phyloP scores from a whole-genome alignment of 2,797 vertebrate genomes.

The Eutrigla gurnardus region DNA sequence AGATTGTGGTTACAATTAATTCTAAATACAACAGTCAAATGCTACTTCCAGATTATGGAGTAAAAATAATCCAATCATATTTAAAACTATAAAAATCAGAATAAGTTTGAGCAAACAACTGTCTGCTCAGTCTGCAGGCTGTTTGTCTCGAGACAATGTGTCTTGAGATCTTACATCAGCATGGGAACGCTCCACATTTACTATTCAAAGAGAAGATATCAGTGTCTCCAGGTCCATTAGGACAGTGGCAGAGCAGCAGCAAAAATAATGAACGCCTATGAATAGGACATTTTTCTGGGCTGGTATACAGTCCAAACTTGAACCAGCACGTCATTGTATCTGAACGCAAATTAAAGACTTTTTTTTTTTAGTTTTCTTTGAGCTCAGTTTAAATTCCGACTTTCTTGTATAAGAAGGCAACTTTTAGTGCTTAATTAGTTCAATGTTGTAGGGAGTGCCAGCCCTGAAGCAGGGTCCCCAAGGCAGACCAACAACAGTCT shows the following conservation, averaged over 20 bases:
- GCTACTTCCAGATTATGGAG: background rate
- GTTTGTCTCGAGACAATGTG: background rate
- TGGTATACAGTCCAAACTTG: slow-evolving; percentile 1
- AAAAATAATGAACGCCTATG: slow-evolving; percentile 49
- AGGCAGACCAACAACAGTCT: slow-evolving; percentile 73
- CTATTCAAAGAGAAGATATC: slow-evolving; percentile 48
- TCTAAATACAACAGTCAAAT: background rate
- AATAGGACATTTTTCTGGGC: slow-evolving; percentile 29
- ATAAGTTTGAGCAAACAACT: slow-evolving; percentile 3
- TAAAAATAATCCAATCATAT: background rate
- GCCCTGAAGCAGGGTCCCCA: slow-evolving; percentile 63
- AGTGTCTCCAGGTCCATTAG: slow-evolving; percentile 46
- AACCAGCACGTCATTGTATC: background rate
- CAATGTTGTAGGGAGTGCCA: slow-evolving; percentile 40
- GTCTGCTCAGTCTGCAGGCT: slow-evolving; percentile 13
- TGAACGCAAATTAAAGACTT: slow-evolving; percentile 14
- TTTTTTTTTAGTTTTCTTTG: slow-evolving; percentile 18
- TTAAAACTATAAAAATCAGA: background rate
- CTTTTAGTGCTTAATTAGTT: slow-evolving; percentile 73
- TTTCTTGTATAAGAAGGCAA: slow-evolving; percentile 50
- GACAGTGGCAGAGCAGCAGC: slow-evolving; percentile 31
- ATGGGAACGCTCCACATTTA: slow-evolving; percentile 28
- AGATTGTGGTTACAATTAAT: background rate
- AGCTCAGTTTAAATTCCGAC: slow-evolving; percentile 21
- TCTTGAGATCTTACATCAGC: slow-evolving; percentile 33